phyloP scores from a whole-genome alignment of 2,113 vertebrate genomes.

The Heliornis fulica region DNA sequence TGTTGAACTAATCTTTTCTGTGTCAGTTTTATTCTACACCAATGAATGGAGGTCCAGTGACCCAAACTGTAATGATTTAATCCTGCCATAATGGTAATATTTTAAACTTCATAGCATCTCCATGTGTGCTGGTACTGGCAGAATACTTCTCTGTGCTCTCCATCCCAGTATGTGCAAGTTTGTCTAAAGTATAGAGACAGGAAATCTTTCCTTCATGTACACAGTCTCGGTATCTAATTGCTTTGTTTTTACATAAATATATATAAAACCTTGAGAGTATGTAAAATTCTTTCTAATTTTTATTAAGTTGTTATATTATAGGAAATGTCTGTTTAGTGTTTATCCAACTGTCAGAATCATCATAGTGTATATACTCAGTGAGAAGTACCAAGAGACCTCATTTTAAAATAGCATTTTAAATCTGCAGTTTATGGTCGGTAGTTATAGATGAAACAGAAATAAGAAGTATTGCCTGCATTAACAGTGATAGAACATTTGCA shows the following conservation, averaged over 20 bases:
- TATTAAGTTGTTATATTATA: neutral
- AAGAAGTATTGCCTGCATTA: neutral
- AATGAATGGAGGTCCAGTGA: neutral
- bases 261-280: conserved; percentile 12
- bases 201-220: neutral
- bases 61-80: neutral
- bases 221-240: neutral
- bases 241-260: conserved; percentile 12
- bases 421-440: neutral
- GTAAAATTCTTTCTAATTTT: neutral
- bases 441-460: neutral
- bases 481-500: neutral
- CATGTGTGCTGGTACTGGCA: neutral
- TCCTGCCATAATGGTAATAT: neutral
- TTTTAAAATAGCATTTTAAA: conserved; percentile 13
- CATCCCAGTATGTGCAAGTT: neutral
- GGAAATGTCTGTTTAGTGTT: neutral
- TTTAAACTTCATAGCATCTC: neutral
- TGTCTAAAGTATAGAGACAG: neutral
- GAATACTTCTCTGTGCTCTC: neutral
- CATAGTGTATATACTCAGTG: neutral
- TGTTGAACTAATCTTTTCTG: neutral
- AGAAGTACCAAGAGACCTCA: neutral
- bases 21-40: neutral
- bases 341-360: neutral